Base-by-base conservation (phyloP, 1,140 invertebrate species). In the Piezodorus guildinii region DNA sequence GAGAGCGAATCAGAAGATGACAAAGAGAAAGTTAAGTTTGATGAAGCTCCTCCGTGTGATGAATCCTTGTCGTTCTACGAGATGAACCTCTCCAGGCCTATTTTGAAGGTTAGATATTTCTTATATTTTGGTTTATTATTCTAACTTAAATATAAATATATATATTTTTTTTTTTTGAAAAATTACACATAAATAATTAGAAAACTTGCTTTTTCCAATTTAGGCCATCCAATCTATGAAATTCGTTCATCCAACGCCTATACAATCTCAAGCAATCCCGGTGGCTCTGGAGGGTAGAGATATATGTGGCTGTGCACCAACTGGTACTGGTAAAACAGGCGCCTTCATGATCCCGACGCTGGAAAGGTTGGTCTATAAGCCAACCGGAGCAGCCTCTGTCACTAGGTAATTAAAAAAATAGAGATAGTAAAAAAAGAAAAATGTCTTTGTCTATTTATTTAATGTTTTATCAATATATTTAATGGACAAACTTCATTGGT, bases 331-430 rank as follows among this genome's bases (percentile, higher is more conserved):
- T 34, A 99, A 99, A 82, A 99, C 96, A 3, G 92, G 93, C 0
- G 96, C 96, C 0, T 99, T 98, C 73, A 97, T 99, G 91, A 77
- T 99, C 66, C 96, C 96, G 4, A 95, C 95, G 30, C 73, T 99
- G 23, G 96, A 99, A 77, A 79, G 96, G 68, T 78, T 99, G 60
- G 74, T 98, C 3, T 97, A 90, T 72, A 85, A 83, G 62, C 84
- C 79, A 61, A 73, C 74, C 63, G 75, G 79, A 46, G 80, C 82
- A 62, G 75, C 80, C 45, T 78, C 84, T 14, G 77, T 88, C 10
- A 93, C 91, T 0, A 68, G 70, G 70, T 72, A 10, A 59, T 17
- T 62, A 52, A 14, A 63, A 39, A 39, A 39, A 39, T 39, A 39
- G 6, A 39, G 12, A 30, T 5, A 5, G 9, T 30, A 30, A 30